A percentile compares a stretch with the other conserved stretches of the same genome.
Evolutionary conservation across 2,113 vertebrate genomes (phyloP).

Genomic region (Tenrec ecaudatus): DNA sequence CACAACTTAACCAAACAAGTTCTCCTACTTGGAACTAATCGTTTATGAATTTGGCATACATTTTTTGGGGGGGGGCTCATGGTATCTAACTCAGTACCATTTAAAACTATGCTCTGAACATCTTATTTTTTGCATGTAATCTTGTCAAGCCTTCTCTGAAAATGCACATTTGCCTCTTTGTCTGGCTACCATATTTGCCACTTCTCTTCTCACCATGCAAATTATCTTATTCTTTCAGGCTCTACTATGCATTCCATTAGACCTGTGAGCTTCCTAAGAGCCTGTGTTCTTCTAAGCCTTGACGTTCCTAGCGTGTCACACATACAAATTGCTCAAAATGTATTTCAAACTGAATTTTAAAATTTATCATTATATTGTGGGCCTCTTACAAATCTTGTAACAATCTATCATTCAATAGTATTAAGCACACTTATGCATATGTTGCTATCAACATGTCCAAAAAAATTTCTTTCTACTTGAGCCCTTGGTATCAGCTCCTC

Average conservation of each 20-base stretch:
- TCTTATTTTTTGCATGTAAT: not conserved
- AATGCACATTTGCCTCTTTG: not conserved
- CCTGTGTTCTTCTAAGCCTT: not conserved
- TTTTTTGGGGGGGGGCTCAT: not conserved
- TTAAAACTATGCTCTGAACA: not conserved
- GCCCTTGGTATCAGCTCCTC: too few relatives aligned
- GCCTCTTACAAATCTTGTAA: too few relatives aligned
- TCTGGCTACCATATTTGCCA: not conserved
- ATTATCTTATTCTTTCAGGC: not conserved
- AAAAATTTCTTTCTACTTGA: too few relatives aligned
- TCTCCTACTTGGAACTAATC: not conserved
- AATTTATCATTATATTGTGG: too few relatives aligned
- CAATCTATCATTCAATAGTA: too few relatives aligned
- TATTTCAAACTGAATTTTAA: not conserved
- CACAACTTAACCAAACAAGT: constrained; percentile 2
- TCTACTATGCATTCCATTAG: not conserved
- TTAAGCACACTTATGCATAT: too few relatives aligned
- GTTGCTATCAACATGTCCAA: too few relatives aligned
- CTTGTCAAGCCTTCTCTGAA: not conserved
- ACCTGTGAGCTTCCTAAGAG: not conserved
- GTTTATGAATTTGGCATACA: not conserved
- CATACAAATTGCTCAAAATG: constrained; percentile 18
- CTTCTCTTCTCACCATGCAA: not conserved
- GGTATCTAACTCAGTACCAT: constrained; percentile 31
- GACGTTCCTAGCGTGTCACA: not conserved